Percentiles rank a stretch among this genome's conserved stretches.
Conservation (phyloP, 2,113 vertebrate species). For the Oncorhynchus masou region DNA sequence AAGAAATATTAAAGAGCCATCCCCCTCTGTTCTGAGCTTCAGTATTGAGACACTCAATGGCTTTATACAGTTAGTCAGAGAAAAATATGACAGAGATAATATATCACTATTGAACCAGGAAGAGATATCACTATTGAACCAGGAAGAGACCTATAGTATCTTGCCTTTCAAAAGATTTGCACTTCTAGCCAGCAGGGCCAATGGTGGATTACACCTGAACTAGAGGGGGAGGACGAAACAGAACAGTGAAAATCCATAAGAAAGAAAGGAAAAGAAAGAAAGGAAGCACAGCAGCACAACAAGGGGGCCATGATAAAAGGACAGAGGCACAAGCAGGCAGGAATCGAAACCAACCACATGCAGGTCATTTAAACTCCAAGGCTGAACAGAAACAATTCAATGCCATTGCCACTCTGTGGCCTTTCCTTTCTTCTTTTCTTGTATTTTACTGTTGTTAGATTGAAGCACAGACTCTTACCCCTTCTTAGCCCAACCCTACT, state of each 20-base stretch:
- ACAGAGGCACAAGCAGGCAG: slow-evolving; percentile 26
- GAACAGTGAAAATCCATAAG: slow-evolving; percentile 22
- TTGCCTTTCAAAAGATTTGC: not conserved
- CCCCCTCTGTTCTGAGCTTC: slow-evolving; percentile 52
- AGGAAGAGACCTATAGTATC: not conserved
- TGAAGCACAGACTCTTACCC: slow-evolving; percentile 56
- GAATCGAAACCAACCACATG: slow-evolving; percentile 72
- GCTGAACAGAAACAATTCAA: slow-evolving; percentile 76
- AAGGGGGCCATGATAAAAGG: slow-evolving; percentile 49
- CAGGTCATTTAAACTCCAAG: slow-evolving; percentile 84
- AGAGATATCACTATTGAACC: not conserved
- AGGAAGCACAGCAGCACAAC: slow-evolving; percentile 36
- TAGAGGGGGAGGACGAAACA: slow-evolving; percentile 66
- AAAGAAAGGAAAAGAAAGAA: slow-evolving; percentile 22
- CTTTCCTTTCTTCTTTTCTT: slow-evolving; percentile 17
- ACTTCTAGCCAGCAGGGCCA: slow-evolving; percentile 9
- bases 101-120: not conserved
- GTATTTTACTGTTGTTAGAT: slow-evolving; percentile 49
- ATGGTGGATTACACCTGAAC: slow-evolving; percentile 4
- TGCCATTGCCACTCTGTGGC: slow-evolving; percentile 51
- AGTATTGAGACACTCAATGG: not conserved
- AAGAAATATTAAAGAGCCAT: slow-evolving; percentile 67
- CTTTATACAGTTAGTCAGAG: not conserved
- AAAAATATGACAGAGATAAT: not conserved
- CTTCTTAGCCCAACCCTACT: slow-evolving; percentile 10